phyloP scores from a whole-genome alignment of 2,888 invertebrate genomes.

The Laspeyria flexula region DNA sequence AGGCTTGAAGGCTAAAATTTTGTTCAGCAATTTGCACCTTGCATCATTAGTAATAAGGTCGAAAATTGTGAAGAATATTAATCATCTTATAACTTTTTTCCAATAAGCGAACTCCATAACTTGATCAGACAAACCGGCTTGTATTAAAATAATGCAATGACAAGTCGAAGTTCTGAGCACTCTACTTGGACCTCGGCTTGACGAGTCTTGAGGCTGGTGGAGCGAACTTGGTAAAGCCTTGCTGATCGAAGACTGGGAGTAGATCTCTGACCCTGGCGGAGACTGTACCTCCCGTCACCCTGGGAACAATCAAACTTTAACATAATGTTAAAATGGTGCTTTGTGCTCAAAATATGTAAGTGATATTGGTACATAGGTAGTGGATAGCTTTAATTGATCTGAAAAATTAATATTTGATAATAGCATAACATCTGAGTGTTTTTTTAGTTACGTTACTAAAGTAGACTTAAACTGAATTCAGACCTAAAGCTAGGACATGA shows the following conservation, averaged over 20 bases:
- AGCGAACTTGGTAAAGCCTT: conserved; percentile 93
- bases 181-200: conserved; percentile 85
- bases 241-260: conserved; percentile 93
- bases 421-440: too few relatives aligned
- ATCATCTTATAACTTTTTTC: too few relatives aligned
- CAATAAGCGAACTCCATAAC: too few relatives aligned
- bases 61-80: too few relatives aligned
- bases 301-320: conserved; percentile 58
- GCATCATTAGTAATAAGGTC: too few relatives aligned
- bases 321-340: conserved; percentile 26
- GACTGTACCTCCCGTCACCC: conserved; percentile 89
- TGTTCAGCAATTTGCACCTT: too few relatives aligned
- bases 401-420: too few relatives aligned
- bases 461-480: too few relatives aligned
- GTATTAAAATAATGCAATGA: conserved; percentile 18
- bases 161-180: conserved; percentile 8
- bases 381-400: background rate
- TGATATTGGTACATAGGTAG: background rate
- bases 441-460: too few relatives aligned
- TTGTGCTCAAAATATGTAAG: conserved; percentile 18
- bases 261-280: conserved; percentile 90
- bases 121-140: background rate
- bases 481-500: too few relatives aligned
- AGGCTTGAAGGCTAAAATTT: too few relatives aligned
- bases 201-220: conserved; percentile 92